Conservation (phyloP, 2,888 invertebrate genomes). For the Bugulina stolonifera region DNA sequence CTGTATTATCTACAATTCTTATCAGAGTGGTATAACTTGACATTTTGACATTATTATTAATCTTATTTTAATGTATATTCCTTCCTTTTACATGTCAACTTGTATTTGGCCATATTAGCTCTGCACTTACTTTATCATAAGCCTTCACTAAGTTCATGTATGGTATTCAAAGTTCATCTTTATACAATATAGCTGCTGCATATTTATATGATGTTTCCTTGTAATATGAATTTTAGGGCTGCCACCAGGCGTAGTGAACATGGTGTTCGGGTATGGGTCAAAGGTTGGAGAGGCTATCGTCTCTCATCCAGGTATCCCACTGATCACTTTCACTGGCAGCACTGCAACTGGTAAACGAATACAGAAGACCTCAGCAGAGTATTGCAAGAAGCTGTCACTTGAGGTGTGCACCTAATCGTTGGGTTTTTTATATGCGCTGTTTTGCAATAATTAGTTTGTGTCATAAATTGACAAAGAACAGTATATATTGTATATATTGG, state of each 20-base stretch:
- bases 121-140: too few relatives aligned
- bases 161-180: too few relatives aligned
- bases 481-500: background rate
- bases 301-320: constrained; percentile 54
- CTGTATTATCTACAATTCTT: too few relatives aligned
- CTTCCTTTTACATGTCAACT: too few relatives aligned
- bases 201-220: background rate
- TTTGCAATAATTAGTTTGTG: too few relatives aligned
- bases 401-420: constrained; percentile 49
- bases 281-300: constrained; percentile 56
- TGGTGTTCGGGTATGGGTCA: constrained; percentile 58
- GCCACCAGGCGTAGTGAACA: constrained; percentile 57
- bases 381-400: constrained; percentile 57
- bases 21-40: too few relatives aligned
- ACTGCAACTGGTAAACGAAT: constrained; percentile 54
- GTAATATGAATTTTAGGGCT: constrained; percentile 45
- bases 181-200: background rate
- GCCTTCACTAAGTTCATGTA: too few relatives aligned
- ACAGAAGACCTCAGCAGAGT: constrained; percentile 47
- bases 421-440: too few relatives aligned
- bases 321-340: constrained; percentile 59
- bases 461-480: background rate
- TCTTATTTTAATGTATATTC: too few relatives aligned
- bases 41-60: too few relatives aligned
- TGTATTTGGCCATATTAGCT: too few relatives aligned